phyloP scores from a whole-genome alignment of 2,797 vertebrate species.

The Phalloptychus januarius region DNA sequence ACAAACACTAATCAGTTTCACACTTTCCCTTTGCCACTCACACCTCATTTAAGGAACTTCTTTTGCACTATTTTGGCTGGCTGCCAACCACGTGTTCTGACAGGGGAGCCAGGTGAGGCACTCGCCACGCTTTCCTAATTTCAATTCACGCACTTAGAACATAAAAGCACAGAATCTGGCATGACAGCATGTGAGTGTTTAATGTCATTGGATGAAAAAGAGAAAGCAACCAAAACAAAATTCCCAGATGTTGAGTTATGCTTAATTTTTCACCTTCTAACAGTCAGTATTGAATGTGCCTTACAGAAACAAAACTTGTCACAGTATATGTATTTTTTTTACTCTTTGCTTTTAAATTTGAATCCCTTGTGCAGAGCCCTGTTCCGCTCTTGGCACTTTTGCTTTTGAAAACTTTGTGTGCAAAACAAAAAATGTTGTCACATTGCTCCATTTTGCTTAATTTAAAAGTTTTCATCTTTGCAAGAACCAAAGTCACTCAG shows the following conservation, averaged over 20 bases:
- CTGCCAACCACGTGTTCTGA: conserved; percentile 20
- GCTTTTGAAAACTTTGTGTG: conserved; percentile 10
- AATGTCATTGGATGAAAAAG: conserved; percentile 50
- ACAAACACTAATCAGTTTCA: conserved; percentile 14
- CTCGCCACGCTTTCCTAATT: conserved; percentile 44
- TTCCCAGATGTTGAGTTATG: conserved; percentile 38
- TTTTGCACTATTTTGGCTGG: conserved; percentile 5
- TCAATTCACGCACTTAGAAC: conserved; percentile 46
- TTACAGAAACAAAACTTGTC: conserved; percentile 23
- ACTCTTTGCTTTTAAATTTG: neutral
- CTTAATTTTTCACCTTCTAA: conserved; percentile 21
- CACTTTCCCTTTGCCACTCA: conserved; percentile 16
- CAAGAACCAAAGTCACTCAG: neutral
- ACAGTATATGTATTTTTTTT: conserved; percentile 1
- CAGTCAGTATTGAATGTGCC: conserved; percentile 19
- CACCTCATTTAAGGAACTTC: conserved; percentile 36
- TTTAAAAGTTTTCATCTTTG: conserved; percentile 2
- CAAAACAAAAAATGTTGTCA: conserved; percentile 16
- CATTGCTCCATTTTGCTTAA: neutral
- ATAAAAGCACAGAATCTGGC: conserved; percentile 40
- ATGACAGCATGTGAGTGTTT: conserved; percentile 40
- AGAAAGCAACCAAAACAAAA: conserved; percentile 32
- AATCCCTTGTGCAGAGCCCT: neutral
- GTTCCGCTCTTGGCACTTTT: conserved; percentile 20
- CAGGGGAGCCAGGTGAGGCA: conserved; percentile 43